phyloP scores from a whole-genome alignment of 2,113 vertebrate species.

The Poeciliopsis occidentalis region DNA sequence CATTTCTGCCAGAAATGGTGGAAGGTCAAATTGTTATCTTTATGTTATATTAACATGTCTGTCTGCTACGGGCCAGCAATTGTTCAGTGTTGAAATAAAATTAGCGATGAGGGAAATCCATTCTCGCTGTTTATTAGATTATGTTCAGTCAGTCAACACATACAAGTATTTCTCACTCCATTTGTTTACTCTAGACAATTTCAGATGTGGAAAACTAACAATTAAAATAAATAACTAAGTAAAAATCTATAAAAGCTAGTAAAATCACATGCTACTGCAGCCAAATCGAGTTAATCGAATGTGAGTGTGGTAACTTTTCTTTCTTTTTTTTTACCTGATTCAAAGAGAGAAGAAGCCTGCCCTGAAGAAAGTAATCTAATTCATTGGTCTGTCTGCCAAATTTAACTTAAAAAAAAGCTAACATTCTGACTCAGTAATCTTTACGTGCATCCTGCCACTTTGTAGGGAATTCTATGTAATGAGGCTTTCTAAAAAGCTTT shows the following conservation, averaged over 20 bases:
- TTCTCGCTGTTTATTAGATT: background rate
- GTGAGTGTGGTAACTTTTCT: constrained; percentile 71
- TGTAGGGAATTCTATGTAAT: constrained; percentile 74
- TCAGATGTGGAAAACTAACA: constrained; percentile 53
- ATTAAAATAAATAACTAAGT: constrained; percentile 2
- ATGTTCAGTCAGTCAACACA: constrained; percentile 39
- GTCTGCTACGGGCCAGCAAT: background rate
- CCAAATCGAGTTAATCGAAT: constrained; percentile 56
- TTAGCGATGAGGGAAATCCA: background rate
- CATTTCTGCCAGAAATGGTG: background rate
- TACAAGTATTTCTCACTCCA: constrained; percentile 48
- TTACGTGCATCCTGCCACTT: constrained; percentile 54
- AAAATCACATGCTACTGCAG: constrained; percentile 42
- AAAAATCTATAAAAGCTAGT: constrained; percentile 15
- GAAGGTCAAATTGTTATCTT: background rate
- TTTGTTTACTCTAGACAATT: constrained; percentile 27
- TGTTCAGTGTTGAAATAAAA: background rate
- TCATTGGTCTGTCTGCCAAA: constrained; percentile 63
- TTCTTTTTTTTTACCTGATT: constrained; percentile 63
- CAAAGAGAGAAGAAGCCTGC: constrained; percentile 47
- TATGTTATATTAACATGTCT: background rate
- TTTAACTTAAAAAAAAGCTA: constrained; percentile 71
- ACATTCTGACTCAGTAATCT: constrained; percentile 38
- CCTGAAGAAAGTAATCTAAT: constrained; percentile 70
- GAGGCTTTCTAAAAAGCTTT: constrained; percentile 80